phyloP scores from a whole-genome alignment of 1,140 invertebrate species.

The Popillia japonica region DNA sequence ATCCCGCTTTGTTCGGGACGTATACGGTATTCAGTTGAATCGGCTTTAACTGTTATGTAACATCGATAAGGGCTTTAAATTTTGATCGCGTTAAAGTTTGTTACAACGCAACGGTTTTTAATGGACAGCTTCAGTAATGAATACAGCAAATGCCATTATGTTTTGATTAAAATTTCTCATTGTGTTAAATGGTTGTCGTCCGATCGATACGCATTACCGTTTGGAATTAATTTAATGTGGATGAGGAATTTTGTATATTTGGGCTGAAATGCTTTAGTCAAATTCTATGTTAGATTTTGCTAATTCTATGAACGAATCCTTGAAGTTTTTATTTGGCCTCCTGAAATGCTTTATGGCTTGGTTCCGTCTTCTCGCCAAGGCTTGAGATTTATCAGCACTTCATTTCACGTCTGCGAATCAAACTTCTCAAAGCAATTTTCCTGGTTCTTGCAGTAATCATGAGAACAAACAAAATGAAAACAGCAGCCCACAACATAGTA shows the following conservation, averaged over 20 bases:
- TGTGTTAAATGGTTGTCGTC: background rate
- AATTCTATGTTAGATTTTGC: background rate
- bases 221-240: background rate
- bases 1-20: background rate
- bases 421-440: too few relatives aligned
- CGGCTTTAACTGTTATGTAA: background rate
- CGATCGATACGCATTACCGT: background rate
- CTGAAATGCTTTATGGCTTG: too few relatives aligned
- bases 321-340: too few relatives aligned
- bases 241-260: background rate
- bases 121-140: background rate
- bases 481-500: too few relatives aligned
- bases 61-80: background rate
- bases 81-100: background rate
- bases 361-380: too few relatives aligned
- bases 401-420: too few relatives aligned
- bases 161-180: constrained; percentile 2
- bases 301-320: background rate
- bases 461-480: too few relatives aligned
- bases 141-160: background rate
- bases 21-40: background rate
- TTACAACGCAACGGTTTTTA: background rate
- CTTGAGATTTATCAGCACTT: too few relatives aligned
- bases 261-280: background rate
- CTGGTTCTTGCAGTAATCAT: too few relatives aligned